Evolutionary conservation across 2,113 vertebrate genomes (phyloP).

Genomic region (Vidua chalybeata): DNA sequence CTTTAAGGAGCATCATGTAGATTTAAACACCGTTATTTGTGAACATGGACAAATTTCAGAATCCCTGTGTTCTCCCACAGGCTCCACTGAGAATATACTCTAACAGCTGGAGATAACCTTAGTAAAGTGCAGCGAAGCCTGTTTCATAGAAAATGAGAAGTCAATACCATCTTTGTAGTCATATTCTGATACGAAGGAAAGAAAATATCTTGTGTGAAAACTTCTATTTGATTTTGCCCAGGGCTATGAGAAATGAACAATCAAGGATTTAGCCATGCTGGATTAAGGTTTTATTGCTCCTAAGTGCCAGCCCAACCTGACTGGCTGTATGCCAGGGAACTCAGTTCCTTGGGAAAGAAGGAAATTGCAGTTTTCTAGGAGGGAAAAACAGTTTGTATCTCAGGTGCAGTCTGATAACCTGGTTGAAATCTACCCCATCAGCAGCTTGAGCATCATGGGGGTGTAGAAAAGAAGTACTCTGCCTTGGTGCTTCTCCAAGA

Average conservation of each 20-base stretch:
- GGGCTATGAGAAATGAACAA: constrained; percentile 3
- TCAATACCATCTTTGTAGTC: neutral
- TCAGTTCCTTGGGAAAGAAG: neutral
- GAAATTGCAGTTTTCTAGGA: neutral
- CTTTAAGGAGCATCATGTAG: neutral
- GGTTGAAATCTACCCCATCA: neutral
- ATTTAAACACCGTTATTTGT: neutral
- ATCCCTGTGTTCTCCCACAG: neutral
- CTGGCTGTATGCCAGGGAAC: neutral
- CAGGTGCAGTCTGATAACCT: neutral
- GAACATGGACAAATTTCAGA: neutral
- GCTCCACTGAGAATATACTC: neutral
- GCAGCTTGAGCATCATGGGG: neutral
- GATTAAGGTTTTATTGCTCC: neutral
- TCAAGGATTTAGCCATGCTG: neutral
- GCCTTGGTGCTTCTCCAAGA: neutral
- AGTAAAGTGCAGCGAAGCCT: neutral
- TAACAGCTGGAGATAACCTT: neutral
- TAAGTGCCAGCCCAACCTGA: fast-evolving
- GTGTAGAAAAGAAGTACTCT: neutral
- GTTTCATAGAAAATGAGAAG: neutral
- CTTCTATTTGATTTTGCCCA: constrained; percentile 7
- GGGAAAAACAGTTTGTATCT: neutral
- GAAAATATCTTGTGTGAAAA: neutral
- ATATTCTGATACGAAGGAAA: neutral